Conservation (phyloP, 1,140 invertebrate species). For the Ephestia elutella region DNA sequence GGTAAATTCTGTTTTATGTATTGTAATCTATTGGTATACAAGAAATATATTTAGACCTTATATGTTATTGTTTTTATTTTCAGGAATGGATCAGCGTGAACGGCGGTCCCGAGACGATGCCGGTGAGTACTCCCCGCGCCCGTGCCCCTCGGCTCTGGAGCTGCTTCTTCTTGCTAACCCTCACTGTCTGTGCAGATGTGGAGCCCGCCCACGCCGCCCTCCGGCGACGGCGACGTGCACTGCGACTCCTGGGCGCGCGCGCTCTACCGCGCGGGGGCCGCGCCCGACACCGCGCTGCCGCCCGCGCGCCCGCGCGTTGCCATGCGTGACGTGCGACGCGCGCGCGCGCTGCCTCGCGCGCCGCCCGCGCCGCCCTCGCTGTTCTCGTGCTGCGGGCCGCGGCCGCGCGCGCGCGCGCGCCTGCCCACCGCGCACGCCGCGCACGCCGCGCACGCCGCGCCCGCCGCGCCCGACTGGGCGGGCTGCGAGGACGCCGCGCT, state of each 20-base stretch:
- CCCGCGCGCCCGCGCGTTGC: constrained; percentile 43
- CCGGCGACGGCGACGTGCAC: constrained; percentile 93
- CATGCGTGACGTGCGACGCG: constrained; percentile 25
- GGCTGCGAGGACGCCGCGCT: constrained; percentile 93
- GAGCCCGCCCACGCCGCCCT: constrained; percentile 95
- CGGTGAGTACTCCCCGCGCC: constrained; percentile 62
- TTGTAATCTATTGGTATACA: too few species aligned
- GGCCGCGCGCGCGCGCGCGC: constrained; percentile 63
- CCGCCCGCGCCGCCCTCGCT: constrained; percentile 78
- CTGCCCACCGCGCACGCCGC: constrained; percentile 28
- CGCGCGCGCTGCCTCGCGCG: constrained; percentile 84
- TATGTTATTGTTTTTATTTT: constrained; percentile 10
- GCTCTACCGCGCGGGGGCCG: constrained; percentile 88
- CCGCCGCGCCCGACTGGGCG: constrained; percentile 87
- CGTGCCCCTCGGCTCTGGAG: constrained; percentile 87
- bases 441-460: constrained; percentile 78
- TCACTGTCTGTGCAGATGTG: constrained; percentile 83
- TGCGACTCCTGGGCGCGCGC: constrained; percentile 89
- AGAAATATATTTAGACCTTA: too few species aligned
- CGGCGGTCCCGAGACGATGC: constrained; percentile 40
- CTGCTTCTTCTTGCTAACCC: constrained; percentile 75
- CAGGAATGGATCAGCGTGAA: constrained; percentile 47
- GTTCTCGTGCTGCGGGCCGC: constrained; percentile 74
- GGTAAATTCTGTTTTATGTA: too few species aligned
- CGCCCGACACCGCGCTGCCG: constrained; percentile 89